Base-by-base conservation (phyloP, 2,888 invertebrate species). In the Zygaena filipendulae region DNA sequence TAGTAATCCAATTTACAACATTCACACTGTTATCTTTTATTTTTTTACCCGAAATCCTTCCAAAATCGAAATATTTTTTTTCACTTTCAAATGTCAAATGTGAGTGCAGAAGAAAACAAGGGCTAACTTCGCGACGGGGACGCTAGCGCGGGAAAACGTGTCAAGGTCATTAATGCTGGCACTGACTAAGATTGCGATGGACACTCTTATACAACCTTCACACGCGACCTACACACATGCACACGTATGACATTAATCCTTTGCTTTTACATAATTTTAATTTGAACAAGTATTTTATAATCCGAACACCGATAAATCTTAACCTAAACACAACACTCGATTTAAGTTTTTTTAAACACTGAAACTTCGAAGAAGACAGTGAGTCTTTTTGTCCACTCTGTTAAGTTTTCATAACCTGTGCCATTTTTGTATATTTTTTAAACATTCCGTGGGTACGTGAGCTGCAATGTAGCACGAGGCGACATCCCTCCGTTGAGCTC, bases 61-160 rank as follows among this genome's bases (percentile, higher is more conserved):
- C n/a, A n/a, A n/a, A n/a, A n/a, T n/a, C n/a, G n/a, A n/a, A n/a
- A n/a, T n/a, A n/a, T n/a, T n/a, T n/a, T n/a, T n/a, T n/a, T n/a
- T n/a, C n/a, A n/a, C n/a, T n/a, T n/a, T n/a, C 52, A 66, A 72
- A 68, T 64, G 67, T 68, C 66, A 69, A 66, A 64, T 52, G 62
- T 60, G 61, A 67, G 66, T 71, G 70, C 64, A 71, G n/a, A n/a
- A n/a, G n/a, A 57, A 68, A 69, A 66, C 66, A 69, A 72, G 69
- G 67, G 16, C 16, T 16, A 16, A 16, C 16, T 16, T 16, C 7
- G 7, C 16, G 16, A 16, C 63, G 60, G 59, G 49, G 55, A 54
- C 55, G 55, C 58, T 50, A 66, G 58, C 70, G 75, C 71, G 74
- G 72, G 69, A 74, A 74, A 77, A 58, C 49, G 68, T 75, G 77